Conservation (phyloP, 2,797 vertebrate genomes). For the Crax fasciolata region DNA sequence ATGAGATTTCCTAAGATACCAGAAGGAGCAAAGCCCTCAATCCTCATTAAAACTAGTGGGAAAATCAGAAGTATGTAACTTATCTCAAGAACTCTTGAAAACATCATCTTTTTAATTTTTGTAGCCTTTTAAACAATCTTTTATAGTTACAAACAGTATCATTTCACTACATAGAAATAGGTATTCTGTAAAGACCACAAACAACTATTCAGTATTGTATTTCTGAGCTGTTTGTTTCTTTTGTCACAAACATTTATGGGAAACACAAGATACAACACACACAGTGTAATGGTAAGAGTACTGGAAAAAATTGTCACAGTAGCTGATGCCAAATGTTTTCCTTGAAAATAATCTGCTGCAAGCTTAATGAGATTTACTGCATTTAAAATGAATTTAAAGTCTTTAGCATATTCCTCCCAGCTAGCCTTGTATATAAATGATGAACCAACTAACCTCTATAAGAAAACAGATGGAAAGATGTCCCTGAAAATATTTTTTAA, state of each 20-base stretch:
- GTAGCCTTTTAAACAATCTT: accelerated
- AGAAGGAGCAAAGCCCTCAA: accelerated
- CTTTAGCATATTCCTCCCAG: not conserved
- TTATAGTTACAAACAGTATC: not conserved
- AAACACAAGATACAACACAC: not conserved
- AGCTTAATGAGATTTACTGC: not conserved
- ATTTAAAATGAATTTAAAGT: not conserved
- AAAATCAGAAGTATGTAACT: not conserved
- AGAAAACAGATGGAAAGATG: not conserved
- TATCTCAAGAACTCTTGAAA: not conserved
- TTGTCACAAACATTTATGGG: not conserved
- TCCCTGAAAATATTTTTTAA: not conserved
- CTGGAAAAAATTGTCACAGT: not conserved
- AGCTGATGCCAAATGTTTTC: not conserved
- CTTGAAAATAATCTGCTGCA: slow-evolving; percentile 17
- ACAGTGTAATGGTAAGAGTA: not conserved
- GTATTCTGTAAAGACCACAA: not conserved
- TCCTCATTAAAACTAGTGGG: not conserved
- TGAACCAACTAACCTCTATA: not conserved
- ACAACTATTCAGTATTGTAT: not conserved
- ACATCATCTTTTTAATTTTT: not conserved
- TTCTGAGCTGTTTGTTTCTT: not conserved
- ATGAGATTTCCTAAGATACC: not conserved
- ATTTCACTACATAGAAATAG: not conserved
- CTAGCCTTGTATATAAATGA: not conserved